Percentiles rank a stretch among this genome's conserved stretches.
These are phyloP conservation scores for Ctenomys sociabilis DNA, from an alignment of 2,113 vertebrate genomes.

Conservation along the genomic window DNA sequence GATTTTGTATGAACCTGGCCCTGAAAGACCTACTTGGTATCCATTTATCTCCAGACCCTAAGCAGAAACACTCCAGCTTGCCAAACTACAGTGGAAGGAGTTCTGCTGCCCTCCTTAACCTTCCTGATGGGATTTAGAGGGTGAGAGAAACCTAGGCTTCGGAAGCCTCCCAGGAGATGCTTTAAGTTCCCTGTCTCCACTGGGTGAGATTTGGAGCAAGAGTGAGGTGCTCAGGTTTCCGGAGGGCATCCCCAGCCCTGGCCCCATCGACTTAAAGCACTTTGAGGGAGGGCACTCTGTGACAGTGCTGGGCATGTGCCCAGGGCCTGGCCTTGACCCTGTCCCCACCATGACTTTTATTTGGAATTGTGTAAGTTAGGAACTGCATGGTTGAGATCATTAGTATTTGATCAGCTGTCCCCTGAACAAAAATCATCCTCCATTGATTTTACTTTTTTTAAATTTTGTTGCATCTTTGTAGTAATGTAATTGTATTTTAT, in stretches of 20 bases:
- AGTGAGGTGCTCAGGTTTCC: not conserved
- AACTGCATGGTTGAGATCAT: constrained; percentile 77
- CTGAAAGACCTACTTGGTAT: not conserved
- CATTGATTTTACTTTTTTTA: constrained; percentile 51
- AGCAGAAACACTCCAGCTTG: not conserved
- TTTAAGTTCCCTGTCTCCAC: constrained; percentile 3
- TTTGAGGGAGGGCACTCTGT: constrained; percentile 74
- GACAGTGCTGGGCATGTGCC: constrained; percentile 35
- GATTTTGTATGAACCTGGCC: not conserved
- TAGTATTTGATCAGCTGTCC: constrained; percentile 61
- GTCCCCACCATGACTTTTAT: constrained; percentile 51
- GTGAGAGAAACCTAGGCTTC: not conserved
- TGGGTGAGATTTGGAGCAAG: not conserved
- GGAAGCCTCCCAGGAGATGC: not conserved
- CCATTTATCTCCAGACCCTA: not conserved
- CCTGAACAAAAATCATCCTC: constrained; percentile 57
- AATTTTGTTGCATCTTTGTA: constrained; percentile 78
- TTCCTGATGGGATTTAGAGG: not conserved
- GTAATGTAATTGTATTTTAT: constrained; percentile 82
- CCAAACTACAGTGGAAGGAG: constrained; percentile 14
- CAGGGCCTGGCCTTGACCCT: not conserved
- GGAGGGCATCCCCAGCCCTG: not conserved
- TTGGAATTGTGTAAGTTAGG: constrained; percentile 71
- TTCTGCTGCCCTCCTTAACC: constrained; percentile 46
- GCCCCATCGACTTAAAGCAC: constrained; percentile 53